These are phyloP conservation scores for Poeciliopsis paucimaculata DNA, from an alignment of 2,797 vertebrate species.

Conservation along the genomic window DNA sequence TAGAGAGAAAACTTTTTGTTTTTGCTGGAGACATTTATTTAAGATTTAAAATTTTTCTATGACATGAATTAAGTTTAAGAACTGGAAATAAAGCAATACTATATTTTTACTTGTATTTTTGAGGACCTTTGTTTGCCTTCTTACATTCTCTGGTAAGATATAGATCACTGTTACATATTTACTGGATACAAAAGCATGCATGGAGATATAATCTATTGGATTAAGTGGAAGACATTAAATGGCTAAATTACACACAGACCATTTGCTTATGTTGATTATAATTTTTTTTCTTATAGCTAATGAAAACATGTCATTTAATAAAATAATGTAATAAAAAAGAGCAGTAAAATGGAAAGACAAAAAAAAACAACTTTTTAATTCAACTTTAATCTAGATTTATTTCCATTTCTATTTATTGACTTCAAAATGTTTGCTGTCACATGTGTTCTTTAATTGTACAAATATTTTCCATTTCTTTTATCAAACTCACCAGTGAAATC, in stretches of 20 bases:
- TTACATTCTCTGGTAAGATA: background rate
- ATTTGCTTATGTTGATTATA: background rate
- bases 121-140: background rate
- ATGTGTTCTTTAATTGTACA: background rate
- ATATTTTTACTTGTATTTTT: conserved; percentile 9
- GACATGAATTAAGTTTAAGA: conserved; percentile 3
- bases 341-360: background rate
- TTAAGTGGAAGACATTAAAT: background rate
- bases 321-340: background rate
- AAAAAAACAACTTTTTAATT: background rate
- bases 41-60: conserved; percentile 5
- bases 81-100: conserved; percentile 8
- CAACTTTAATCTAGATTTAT: conserved; percentile 23
- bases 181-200: conserved; percentile 1
- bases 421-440: background rate
- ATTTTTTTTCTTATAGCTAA: background rate
- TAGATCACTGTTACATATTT: background rate
- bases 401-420: background rate
- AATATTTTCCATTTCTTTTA: background rate
- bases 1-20: conserved; percentile 15
- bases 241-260: background rate
- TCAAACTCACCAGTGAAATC: background rate
- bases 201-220: background rate
- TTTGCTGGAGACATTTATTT: conserved; percentile 14
- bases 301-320: background rate